phyloP scores from a whole-genome alignment of 2,113 vertebrate species.

The Siniperca chuatsi region DNA sequence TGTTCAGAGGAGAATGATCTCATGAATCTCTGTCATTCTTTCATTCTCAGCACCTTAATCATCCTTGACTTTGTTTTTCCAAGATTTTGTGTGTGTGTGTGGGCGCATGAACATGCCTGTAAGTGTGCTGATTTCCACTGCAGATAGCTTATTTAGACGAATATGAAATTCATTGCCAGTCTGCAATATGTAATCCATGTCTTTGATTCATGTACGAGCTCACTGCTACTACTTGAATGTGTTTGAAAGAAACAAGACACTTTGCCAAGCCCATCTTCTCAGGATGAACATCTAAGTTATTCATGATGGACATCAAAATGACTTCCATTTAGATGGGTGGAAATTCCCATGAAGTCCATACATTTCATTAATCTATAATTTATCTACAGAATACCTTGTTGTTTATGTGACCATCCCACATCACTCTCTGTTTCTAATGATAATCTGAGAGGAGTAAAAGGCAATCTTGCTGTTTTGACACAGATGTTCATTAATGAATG shows the following conservation, averaged over 20 bases:
- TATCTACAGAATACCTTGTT: not conserved
- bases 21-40: conserved; percentile 57
- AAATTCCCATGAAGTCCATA: conserved; percentile 4
- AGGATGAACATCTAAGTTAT: conserved; percentile 46
- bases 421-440: conserved; percentile 4
- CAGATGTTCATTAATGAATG: conserved; percentile 37
- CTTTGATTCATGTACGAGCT: conserved; percentile 16
- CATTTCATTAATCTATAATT: conserved; percentile 43
- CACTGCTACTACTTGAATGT: not conserved
- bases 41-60: conserved; percentile 39
- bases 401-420: conserved; percentile 15
- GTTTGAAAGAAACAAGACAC: conserved; percentile 13
- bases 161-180: not conserved
- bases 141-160: conserved; percentile 31
- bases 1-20: conserved; percentile 43
- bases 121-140: conserved; percentile 4
- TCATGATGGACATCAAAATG: conserved; percentile 38
- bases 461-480: conserved; percentile 17
- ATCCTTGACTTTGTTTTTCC: conserved; percentile 51
- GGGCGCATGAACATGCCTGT: not conserved
- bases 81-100: conserved; percentile 8
- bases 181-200: conserved; percentile 20
- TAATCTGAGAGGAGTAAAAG: conserved; percentile 3
- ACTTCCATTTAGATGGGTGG: not conserved
- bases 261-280: not conserved